Conservation (phyloP, 2,113 vertebrate genomes). For the Orthonyx spaldingii region DNA sequence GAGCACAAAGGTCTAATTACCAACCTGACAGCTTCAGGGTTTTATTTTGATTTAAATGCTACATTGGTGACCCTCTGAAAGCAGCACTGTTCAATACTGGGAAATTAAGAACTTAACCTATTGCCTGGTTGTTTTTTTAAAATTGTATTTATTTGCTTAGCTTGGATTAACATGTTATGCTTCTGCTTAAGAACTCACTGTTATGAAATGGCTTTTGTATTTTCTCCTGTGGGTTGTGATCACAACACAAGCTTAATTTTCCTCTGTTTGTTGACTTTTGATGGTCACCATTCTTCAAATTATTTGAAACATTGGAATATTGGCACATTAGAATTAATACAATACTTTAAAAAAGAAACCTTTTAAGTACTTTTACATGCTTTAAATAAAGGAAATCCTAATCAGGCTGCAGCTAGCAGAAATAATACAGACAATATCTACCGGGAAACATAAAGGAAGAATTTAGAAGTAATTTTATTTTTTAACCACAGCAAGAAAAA, state of each 20-base stretch:
- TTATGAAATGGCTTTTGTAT: background rate
- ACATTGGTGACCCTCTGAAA: background rate
- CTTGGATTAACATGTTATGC: background rate
- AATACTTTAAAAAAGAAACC: background rate
- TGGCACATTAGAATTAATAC: background rate
- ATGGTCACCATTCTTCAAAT: background rate
- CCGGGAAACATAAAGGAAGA: background rate
- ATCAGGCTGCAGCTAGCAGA: background rate
- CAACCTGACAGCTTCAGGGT: background rate
- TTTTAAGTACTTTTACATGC: background rate
- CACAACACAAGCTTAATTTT: background rate
- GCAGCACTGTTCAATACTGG: background rate
- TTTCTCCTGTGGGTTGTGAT: background rate
- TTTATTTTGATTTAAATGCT: background rate
- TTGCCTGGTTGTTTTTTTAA: background rate
- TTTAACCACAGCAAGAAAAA: background rate
- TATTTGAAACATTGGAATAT: background rate
- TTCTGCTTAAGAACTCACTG: background rate
- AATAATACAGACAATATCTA: background rate
- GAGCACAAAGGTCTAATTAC: background rate
- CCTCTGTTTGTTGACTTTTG: background rate
- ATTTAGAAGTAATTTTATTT: background rate
- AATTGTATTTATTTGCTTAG: background rate
- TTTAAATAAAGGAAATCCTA: background rate
- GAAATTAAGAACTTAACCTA: background rate